Conservation (phyloP, 2,113 vertebrate species). For the Lanius collurio region DNA sequence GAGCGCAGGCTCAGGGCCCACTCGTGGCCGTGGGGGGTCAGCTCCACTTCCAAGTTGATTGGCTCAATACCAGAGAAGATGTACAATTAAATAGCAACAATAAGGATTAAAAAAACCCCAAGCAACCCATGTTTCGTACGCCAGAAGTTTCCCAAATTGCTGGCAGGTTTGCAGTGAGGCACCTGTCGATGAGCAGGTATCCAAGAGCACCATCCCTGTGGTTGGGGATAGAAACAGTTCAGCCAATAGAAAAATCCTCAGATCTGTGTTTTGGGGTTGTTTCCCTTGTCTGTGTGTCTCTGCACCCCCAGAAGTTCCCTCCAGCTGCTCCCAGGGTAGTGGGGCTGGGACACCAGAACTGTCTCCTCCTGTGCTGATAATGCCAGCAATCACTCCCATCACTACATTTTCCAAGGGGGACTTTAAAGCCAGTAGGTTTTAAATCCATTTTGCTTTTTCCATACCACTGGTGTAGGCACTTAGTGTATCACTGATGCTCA, state of each 20-base stretch:
- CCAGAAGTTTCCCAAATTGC: background rate
- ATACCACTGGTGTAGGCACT: conserved; percentile 53
- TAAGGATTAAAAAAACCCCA: background rate
- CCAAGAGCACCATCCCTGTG: background rate
- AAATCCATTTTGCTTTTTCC: background rate
- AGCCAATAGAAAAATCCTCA: background rate
- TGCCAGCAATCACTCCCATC: background rate
- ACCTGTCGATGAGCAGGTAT: background rate
- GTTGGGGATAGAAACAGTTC: background rate
- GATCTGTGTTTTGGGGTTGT: rapidly evolving
- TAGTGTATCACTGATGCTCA: conserved; percentile 41
- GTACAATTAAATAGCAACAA: conserved; percentile 29
- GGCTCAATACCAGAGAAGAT: conserved; percentile 35
- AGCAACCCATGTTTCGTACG: background rate
- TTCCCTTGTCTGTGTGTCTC: background rate
- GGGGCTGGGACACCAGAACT: background rate
- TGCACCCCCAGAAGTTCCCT: background rate
- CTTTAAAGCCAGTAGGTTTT: background rate
- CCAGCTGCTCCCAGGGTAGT: background rate
- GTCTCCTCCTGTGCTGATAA: background rate
- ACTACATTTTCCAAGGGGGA: background rate
- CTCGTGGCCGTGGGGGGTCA: background rate
- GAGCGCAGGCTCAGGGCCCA: background rate
- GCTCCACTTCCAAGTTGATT: background rate
- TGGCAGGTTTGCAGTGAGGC: background rate